Base-by-base conservation (phyloP, 2,113 vertebrate genomes). In the Ceyx margarethae region DNA sequence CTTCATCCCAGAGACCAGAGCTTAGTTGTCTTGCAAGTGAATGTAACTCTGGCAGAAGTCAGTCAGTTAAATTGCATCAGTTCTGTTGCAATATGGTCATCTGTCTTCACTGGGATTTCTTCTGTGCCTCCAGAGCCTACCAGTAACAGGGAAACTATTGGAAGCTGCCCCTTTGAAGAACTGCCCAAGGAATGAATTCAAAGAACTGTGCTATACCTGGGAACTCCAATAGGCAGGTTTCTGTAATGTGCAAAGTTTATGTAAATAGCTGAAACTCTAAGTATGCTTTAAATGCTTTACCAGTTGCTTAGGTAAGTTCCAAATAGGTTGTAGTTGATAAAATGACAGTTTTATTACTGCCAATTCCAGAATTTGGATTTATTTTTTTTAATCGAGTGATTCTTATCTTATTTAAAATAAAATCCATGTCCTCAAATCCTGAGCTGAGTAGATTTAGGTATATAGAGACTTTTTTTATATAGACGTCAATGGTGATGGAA, bases 371-470 rank as follows among this genome's bases (percentile, higher is more conserved):
- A 75, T 60, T 29, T 57, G 20, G 7, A 13, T 50, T 28, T 46
- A 46, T 75, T 79, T 65, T n/a, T 26, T 53, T 54, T 4, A 13
- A 46, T 62, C 80, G 13, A 6, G 14, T 9, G 9, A 22, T 51
- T 37, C 14, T 83, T 74, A 40, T 77, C 65, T 51, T 48, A n/a
- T 73, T 81, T 78, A 74, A 76, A 82, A 68, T 69, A 81, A 78
- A 84, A 64, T 23, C 28, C 0, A 0, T 7, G 12, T 45, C 6
- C 22, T 57, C n/a, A 78, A 45, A 81, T 45, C 28, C 26, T 23
- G 21, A 76, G 51, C 46, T 31, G 14, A 51, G 21, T 25, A 64
- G 11, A 67, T 68, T 67, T 35, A 66, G 0, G 0, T 5, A 25
- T 14, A 35, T 0, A 2, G 29, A 83, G 16, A 64, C 21, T 58